Evolutionary conservation across 1,140 invertebrate species (phyloP).

Genomic region (Harpegnathos saltator): DNA sequence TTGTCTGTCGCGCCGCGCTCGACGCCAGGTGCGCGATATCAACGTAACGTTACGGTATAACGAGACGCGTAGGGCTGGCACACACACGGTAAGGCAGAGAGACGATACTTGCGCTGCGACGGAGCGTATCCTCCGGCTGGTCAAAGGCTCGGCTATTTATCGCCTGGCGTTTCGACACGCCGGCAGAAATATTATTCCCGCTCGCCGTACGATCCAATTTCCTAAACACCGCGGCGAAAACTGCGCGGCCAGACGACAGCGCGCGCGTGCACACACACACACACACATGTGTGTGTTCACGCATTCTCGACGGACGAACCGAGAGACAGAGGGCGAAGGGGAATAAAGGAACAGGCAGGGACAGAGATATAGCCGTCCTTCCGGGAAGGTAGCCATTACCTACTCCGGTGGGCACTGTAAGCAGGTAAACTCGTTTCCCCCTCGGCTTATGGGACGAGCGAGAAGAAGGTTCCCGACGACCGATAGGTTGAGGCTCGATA

Average conservation of each 20-base stretch:
- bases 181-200: slow-evolving; percentile 17
- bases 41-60: too few relatives aligned
- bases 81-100: too few relatives aligned
- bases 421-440: slow-evolving; percentile 51
- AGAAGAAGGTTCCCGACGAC: slow-evolving; percentile 11
- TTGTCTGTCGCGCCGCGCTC: too few relatives aligned
- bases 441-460: slow-evolving; percentile 19
- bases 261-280: too few relatives aligned
- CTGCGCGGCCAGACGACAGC: not conserved
- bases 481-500: slow-evolving; percentile 6
- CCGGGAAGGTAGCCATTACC: slow-evolving; percentile 39
- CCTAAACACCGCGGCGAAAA: slow-evolving; percentile 21
- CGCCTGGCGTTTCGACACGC: slow-evolving; percentile 11
- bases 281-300: too few relatives aligned
- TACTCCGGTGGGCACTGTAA: slow-evolving; percentile 43
- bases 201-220: slow-evolving; percentile 2
- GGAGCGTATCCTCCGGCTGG: slow-evolving; percentile 24
- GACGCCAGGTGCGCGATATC: too few relatives aligned
- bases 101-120: slow-evolving; percentile 38
- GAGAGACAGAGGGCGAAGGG: not conserved
- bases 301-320: not conserved
- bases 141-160: not conserved
- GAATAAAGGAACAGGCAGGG: not conserved
- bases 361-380: not conserved
- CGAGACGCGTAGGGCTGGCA: too few relatives aligned